Evolutionary conservation across 1,140 invertebrate species (phyloP), one percentile per base, ranked within the genome.

Genomic region (Diorhabda carinulata): DNA sequence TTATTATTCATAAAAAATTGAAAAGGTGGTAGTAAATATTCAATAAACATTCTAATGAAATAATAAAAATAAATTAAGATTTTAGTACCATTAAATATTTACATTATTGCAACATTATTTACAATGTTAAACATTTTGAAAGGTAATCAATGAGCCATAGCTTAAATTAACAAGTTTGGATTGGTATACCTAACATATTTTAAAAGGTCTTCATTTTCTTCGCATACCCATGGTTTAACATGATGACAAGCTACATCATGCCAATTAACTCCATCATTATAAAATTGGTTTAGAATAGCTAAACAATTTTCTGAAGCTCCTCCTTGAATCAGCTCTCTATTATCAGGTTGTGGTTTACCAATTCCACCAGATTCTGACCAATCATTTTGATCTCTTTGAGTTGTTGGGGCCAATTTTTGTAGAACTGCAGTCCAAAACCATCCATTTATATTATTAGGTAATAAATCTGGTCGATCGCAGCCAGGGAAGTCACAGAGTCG

Each of bases 341-440:
- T 93, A 75, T 94, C 92, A 2, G 92, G 92, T 78, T 94, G 92
- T 40, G 91, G 91, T 82, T 88, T 87, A 9, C 89, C 89, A 75
- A 92, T 88, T 66, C 91, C 91, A 70, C 92, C 92, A 66, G 83
- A 90, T 74, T 88, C 87, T 3, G 91, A 93, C 92, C 92, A 94
- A 77, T 93, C 92, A 74, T 92, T 92, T 79, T 92, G 90, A 10
- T 83, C 84, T 41, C 91, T 86, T 76, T 92, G 88, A 59, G 84
- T 90, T 25, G 90, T 90, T 25, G 91, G 91, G 2, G 91, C 89
- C 70, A 93, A 80, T 79, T 92, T 93, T 79, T 92, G 89, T 10
- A 92, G 84, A 69, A 90, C 90, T 4, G 90, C 91, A 9, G 91
- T 92, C 92, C 92, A 94, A 85, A 94, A 94, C 92, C 92, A 94